Conservation (phyloP, 2,888 invertebrate genomes). For the Athalia rosae region DNA sequence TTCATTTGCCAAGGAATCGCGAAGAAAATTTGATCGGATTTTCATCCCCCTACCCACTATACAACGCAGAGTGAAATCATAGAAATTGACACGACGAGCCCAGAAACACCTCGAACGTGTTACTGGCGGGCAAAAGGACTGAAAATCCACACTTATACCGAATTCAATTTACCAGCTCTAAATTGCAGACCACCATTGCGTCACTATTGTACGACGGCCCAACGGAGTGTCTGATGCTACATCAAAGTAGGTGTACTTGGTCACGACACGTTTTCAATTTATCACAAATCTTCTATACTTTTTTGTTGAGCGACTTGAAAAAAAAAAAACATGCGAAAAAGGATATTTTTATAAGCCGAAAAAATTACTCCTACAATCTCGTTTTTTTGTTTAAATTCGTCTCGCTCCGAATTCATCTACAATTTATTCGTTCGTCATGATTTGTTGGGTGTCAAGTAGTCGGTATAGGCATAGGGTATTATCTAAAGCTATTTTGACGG, state of each 20-base stretch:
- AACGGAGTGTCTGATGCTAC: background rate
- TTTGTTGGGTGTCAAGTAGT: no score
- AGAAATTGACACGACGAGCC: background rate
- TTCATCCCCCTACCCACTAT: background rate
- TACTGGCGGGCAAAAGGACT: background rate
- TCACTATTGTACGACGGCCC: constrained; percentile 10
- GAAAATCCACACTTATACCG: constrained; percentile 16
- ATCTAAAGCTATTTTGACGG: no score
- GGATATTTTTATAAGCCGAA: background rate
- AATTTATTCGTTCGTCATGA: background rate
- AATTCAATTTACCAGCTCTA: constrained; percentile 25
- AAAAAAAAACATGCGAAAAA: background rate
- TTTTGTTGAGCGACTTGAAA: background rate
- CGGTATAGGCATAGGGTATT: no score
- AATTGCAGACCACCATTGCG: background rate
- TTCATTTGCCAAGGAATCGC: constrained; percentile 6
- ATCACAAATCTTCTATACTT: background rate
- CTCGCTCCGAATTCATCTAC: no score
- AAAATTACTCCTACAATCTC: background rate
- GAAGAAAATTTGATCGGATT: constrained; percentile 21
- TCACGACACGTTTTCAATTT: constrained; percentile 15
- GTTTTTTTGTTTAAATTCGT: background rate
- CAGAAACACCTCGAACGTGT: background rate
- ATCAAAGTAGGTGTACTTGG: background rate
- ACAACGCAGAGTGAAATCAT: background rate